phyloP scores from a whole-genome alignment of 2,797 vertebrate genomes.

The Anniella stebbinsi region DNA sequence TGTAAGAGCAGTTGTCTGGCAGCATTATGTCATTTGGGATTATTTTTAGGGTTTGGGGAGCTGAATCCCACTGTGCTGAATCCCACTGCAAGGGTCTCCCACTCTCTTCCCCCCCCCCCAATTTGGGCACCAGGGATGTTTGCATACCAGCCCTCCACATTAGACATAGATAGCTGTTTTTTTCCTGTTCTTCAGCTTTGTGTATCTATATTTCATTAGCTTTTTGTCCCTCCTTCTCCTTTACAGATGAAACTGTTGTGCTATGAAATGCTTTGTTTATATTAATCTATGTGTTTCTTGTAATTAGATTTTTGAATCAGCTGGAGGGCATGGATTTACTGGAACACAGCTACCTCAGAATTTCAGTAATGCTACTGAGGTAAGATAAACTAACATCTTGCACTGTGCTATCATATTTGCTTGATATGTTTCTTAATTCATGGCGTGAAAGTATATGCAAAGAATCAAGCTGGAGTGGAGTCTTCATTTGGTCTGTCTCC shows the following conservation, averaged over 20 bases:
- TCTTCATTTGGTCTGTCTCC: not conserved
- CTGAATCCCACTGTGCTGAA: not conserved
- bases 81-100: not conserved
- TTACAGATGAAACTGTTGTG: constrained; percentile 10
- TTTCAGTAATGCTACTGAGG: constrained; percentile 84
- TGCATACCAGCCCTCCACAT: not conserved
- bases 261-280: constrained; percentile 30
- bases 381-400: constrained; percentile 64
- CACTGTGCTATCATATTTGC: constrained; percentile 13
- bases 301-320: constrained; percentile 89
- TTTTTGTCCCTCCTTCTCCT: not conserved
- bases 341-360: constrained; percentile 75
- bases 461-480: not conserved
- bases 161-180: not conserved
- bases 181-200: not conserved
- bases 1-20: not conserved
- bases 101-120: not conserved
- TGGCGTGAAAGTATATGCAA: constrained; percentile 1
- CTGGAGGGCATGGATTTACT: constrained; percentile 79
- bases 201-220: not conserved
- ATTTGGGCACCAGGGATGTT: not conserved
- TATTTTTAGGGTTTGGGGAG: not conserved
- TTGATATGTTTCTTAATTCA: constrained; percentile 38
- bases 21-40: not conserved
- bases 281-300: constrained; percentile 23